These are phyloP conservation scores for Denticeps clupeoides DNA, from an alignment of 2,797 vertebrate species.

Conservation along the genomic window DNA sequence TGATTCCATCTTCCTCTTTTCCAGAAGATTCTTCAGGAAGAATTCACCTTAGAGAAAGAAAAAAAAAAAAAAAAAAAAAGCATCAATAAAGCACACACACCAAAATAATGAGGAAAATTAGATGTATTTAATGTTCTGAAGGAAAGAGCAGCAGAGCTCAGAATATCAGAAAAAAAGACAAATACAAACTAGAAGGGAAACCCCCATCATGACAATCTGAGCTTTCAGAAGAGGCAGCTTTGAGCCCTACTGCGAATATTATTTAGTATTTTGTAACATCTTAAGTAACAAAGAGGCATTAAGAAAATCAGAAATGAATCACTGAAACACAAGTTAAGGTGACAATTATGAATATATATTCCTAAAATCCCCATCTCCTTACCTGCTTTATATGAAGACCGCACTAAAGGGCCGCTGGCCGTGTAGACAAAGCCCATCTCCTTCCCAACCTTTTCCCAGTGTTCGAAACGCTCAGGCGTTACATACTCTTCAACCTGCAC, in stretches of 20 bases:
- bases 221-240: too few species aligned
- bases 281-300: too few species aligned
- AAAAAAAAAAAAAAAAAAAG: background rate
- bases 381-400: conserved; percentile 99
- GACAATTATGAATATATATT: background rate
- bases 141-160: too few species aligned
- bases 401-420: conserved; percentile 88
- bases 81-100: too few species aligned
- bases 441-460: conserved; percentile 87
- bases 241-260: too few species aligned
- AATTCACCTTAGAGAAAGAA: conserved; percentile 73
- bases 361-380: conserved; percentile 15
- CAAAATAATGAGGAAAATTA: too few species aligned
- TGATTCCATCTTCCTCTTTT: conserved; percentile 63
- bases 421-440: conserved; percentile 91
- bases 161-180: too few species aligned
- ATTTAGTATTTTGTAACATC: too few species aligned
- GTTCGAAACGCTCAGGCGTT: conserved; percentile 84
- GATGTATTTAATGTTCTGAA: too few species aligned
- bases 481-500: conserved; percentile 87
- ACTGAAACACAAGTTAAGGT: background rate
- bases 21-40: conserved; percentile 89
- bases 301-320: too few species aligned
- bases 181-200: too few species aligned
- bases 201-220: too few species aligned